These are phyloP conservation scores for Eremobia ochroleuca DNA, from an alignment of 2,888 invertebrate genomes.

Conservation along the genomic window DNA sequence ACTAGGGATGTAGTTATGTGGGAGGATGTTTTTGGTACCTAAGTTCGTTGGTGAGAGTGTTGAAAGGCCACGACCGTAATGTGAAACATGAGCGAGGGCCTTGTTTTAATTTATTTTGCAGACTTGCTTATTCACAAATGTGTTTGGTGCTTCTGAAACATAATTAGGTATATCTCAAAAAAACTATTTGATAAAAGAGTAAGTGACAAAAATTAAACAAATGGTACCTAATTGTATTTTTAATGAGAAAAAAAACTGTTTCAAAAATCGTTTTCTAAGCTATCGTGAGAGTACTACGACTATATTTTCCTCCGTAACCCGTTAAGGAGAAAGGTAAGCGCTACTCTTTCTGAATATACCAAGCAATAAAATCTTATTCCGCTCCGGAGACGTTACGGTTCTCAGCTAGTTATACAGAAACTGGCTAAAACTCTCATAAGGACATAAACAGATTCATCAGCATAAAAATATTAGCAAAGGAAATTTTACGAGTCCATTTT, in stretches of 20 bases:
- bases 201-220: neutral
- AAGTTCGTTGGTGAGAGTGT: neutral
- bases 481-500: slow-evolving; percentile 56
- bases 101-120: neutral
- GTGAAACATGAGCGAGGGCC: too few species aligned
- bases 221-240: neutral
- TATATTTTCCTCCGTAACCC: neutral
- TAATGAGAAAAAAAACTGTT: too few species aligned
- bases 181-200: neutral
- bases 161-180: neutral
- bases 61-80: neutral
- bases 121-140: too few species aligned
- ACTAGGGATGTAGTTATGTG: slow-evolving; percentile 8
- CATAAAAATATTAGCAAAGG: slow-evolving; percentile 63
- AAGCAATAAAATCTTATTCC: slow-evolving; percentile 49
- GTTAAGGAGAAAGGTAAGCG: slow-evolving; percentile 22
- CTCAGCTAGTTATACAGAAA: slow-evolving; percentile 18
- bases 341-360: neutral
- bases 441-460: slow-evolving; percentile 53
- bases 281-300: neutral
- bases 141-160: neutral
- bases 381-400: slow-evolving; percentile 20
- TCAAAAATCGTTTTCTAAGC: neutral
- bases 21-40: neutral
- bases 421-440: slow-evolving; percentile 32